Percentiles rank a stretch among this genome's conserved stretches.
These are phyloP conservation scores for Saguinus imperator DNA, from an alignment of 2,113 vertebrate genomes.

Conservation along the genomic window DNA sequence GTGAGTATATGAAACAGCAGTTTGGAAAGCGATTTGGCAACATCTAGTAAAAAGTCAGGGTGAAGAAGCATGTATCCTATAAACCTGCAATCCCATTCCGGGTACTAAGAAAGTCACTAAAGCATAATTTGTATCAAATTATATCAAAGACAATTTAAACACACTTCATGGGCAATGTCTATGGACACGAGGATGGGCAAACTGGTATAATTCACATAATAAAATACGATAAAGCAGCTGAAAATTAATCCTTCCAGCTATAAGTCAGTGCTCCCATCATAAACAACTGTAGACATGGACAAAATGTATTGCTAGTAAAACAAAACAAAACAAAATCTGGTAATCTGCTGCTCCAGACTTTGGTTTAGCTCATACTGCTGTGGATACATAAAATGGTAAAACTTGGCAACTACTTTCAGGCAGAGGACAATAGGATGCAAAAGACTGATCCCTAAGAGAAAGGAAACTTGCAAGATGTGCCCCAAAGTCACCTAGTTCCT, in stretches of 20 bases:
- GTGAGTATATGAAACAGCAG: not conserved
- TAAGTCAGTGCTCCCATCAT: not conserved
- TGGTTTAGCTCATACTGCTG: too few relatives aligned
- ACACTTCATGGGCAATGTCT: not conserved
- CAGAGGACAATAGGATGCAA: not conserved
- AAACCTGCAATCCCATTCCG: not conserved
- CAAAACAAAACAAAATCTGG: too few relatives aligned
- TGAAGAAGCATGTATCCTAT: not conserved
- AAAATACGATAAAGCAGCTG: not conserved
- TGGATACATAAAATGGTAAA: too few relatives aligned
- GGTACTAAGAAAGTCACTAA: not conserved
- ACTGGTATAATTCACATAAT: not conserved
- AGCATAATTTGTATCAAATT: not conserved
- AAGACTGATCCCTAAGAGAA: not conserved
- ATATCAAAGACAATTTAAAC: not conserved
- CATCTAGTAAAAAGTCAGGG: not conserved
- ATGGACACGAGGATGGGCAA: not conserved
- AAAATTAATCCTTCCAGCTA: not conserved
- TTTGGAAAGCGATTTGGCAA: not conserved
- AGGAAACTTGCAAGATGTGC: not conserved
- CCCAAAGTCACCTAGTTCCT: not conserved
- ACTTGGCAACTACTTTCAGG: not conserved
- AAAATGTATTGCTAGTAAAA: not conserved
- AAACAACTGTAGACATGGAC: not conserved
- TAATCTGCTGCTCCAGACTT: too few relatives aligned